Evolutionary conservation across 2,113 vertebrate genomes (phyloP), one percentile per base, ranked within the genome.

Genomic region (Tachycineta bicolor): DNA sequence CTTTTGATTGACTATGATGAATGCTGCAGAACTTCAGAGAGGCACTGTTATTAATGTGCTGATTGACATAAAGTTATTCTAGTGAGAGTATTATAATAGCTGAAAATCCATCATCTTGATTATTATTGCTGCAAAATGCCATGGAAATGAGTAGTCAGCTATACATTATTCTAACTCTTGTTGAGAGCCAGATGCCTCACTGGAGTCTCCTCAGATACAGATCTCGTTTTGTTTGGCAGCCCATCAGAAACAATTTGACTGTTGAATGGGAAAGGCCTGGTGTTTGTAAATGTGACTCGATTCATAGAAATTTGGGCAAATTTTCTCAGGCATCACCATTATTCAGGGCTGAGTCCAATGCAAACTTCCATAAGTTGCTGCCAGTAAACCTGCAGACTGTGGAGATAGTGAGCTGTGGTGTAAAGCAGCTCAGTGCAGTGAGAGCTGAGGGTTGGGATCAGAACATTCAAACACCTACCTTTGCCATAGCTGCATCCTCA

Each of bases 61-160:
- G 83, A 84, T 52, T 94, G 91, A 73, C 80, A 41, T 22, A 4
- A 85, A 67, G 53, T 89, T 90, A 56, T 75, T 92, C 39, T 80
- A 80, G 74, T 37, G 63, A 91, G 89, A 80, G 17, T 67, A 59
- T 90, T 88, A 34, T 16, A 88, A 70, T 81, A 92, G 76, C 76
- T 90, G 89, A 83, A 86, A 89, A 92, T 83, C 76, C 74, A 59
- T 96, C 91, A 90, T 92, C 50, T 63, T 81, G 79, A 77, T 96
- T 26, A 55, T 86, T 71, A 46, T 82, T 90, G 44, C 83, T 58
- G 76, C 79, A 81, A 33, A 86, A 56, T 89, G 86, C 59, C 20
- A 5, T 55, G 75, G 88, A 74, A 82, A 37, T 58, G 49, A 53
- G 46, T 21, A 24, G 29, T 69, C 39, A 50, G 86, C 67, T 73